These are phyloP conservation scores for Gadopsis marmoratus DNA, from an alignment of 2,797 vertebrate species.

Conservation along the genomic window DNA sequence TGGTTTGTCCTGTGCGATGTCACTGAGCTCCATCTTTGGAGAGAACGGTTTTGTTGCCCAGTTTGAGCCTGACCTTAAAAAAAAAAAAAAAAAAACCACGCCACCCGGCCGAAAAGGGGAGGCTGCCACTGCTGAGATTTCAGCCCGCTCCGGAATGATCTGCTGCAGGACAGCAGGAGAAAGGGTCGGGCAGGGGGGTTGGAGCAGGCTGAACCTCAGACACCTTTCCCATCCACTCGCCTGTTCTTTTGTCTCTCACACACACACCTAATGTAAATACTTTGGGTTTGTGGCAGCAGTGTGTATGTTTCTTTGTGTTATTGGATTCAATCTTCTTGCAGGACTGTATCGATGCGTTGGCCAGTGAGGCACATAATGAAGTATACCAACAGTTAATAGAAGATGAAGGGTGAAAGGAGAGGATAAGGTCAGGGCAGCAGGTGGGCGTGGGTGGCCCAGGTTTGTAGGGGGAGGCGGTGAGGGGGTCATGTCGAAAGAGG, in stretches of 20 bases:
- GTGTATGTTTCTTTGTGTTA: conserved; percentile 55
- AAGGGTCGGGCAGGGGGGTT: too few species aligned
- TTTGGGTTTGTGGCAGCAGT: conserved; percentile 84
- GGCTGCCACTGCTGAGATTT: conserved; percentile 64
- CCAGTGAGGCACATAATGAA: conserved; percentile 74
- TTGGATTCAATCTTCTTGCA: conserved; percentile 52
- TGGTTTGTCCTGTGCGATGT: conserved; percentile 83
- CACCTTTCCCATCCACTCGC: conserved; percentile 37
- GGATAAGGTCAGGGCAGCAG: conserved; percentile 36
- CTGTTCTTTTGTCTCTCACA: conserved; percentile 23
- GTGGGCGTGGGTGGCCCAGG: conserved; percentile 21
- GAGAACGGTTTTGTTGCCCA: conserved; percentile 55
- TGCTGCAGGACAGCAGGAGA: conserved; percentile 67
- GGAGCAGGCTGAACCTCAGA: conserved; percentile 55
- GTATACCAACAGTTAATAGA: conserved; percentile 64
- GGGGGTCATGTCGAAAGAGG: conserved; percentile 25
- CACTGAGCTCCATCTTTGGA: conserved; percentile 77
- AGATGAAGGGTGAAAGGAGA: conserved; percentile 30
- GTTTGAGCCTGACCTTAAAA: conserved; percentile 61
- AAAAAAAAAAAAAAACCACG: conserved; percentile 45
- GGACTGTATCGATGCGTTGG: conserved; percentile 68
- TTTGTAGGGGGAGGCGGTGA: conserved; percentile 1
- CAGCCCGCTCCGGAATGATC: conserved; percentile 81
- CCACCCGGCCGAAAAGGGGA: conserved; percentile 43
- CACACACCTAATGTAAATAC: conserved; percentile 78